Evolutionary conservation across 2,113 vertebrate genomes (phyloP), one percentile per base, ranked within the genome.

Genomic region (Callopanchax toddi): DNA sequence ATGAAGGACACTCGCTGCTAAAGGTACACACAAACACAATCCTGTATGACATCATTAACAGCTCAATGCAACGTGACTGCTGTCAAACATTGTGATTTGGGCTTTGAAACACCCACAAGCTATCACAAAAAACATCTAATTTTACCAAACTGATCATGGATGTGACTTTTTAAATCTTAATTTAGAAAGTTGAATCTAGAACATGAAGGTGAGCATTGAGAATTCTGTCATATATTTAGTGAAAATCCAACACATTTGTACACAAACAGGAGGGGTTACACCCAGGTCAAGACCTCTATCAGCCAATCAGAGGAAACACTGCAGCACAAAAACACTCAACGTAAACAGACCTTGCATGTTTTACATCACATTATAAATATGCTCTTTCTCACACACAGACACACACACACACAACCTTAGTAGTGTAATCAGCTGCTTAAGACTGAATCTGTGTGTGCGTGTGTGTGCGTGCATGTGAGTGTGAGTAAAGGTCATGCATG

Each of bases 1-100:
- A 93, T 59, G 93, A 94, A 73, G 93, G 93, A 75, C 90, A 94
- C 82, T 83, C 92, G 0, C 89, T 93, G 4, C 60, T 74, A 67
- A 93, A 93, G 92, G 92, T 93, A 63, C 52, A 40, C 36, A 65
- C 11, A 2, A n/a, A 18, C n/a, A n/a, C 11, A 37, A 37, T 37
- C 9, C 12, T 37, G 1, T 1, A 11, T 37, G 12, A 37, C 36
- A 12, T 39, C 11, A 10, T 6, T n/a, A n/a, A n/a, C n/a, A n/a
- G n/a, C n/a, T n/a, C n/a, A n/a, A n/a, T n/a, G n/a, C n/a, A n/a
- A n/a, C n/a, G n/a, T n/a, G n/a, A n/a, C n/a, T n/a, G n/a, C n/a
- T n/a, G n/a, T n/a, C n/a, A n/a, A n/a, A n/a, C n/a, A n/a, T n/a
- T 45, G n/a, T 45, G 12, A 34, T 59, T 34, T 21, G n/a, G n/a